Evolutionary conservation across 1,140 invertebrate genomes (phyloP), one percentile per base, ranked within the genome.

Genomic region (Drosophila gunungcola): DNA sequence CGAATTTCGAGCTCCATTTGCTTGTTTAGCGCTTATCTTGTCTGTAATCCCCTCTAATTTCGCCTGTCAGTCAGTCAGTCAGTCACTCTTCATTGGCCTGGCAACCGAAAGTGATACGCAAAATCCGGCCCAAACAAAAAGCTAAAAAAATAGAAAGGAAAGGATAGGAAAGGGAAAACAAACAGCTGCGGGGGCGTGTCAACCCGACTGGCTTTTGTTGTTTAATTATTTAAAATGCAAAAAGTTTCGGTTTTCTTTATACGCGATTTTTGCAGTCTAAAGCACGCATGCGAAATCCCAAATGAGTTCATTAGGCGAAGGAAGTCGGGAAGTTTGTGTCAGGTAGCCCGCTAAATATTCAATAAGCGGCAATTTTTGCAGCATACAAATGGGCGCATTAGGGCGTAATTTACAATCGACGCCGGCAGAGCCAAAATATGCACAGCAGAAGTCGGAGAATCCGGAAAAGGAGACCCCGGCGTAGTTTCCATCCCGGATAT

Each of bases 371-470:
- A 89, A 89, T 89, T 89, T 84, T 90, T 90, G 84, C 77, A 89
- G 84, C 85, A 89, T 89, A 89, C 85, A 89, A 89, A 89, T 90
- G 84, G 85, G 85, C 80, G 85, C 80, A 90, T 89, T 90, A 89
- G 68, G 83, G 73, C 84, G 84, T 88, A 88, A 88, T 88, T 88
- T 88, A 88, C 84, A 88, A 89, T 88, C 84, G 80, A 51, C 76
- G 84, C 34, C 48, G 76, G 25, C 64, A 48, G 49, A 61, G 67
- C 38, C 39, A 60, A 86, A 86, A 86, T 67, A 77, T 81, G 62
- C 65, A 64, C 62, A 21, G 16, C 75, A 65, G 58, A 73, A 72
- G 48, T 68, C 80, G 58, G 42, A 48, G 67, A 70, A 62, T 54
- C 69, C 32, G 57, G 42, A 13, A 38, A 42, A 53, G 10, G 13